Conservation (phyloP, 2,113 vertebrate genomes). For the Ceyx cyanopectus region DNA sequence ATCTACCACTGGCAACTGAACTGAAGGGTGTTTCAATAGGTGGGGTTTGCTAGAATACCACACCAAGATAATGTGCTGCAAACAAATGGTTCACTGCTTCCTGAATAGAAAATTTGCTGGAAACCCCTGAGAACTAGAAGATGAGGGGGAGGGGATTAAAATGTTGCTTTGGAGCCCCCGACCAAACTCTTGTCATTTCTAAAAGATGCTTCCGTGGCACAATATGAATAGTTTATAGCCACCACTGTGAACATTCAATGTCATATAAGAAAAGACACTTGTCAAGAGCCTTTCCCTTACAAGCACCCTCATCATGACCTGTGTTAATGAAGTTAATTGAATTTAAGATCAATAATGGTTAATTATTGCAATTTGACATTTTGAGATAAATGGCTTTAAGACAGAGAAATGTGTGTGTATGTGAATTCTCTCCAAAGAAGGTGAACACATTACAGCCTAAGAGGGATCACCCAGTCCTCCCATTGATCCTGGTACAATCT, state of each 20-base stretch:
- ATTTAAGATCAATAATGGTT: constrained; percentile 99
- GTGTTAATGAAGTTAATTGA: constrained; percentile 99
- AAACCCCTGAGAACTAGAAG: constrained; percentile 16
- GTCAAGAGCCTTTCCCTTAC: constrained; percentile 82
- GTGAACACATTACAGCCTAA: constrained; percentile 77
- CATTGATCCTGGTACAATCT: constrained; percentile 88
- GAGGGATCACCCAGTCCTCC: constrained; percentile 84
- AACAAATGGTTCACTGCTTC: constrained; percentile 26
- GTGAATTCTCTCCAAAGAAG: constrained; percentile 77
- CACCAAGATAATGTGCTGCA: constrained; percentile 46
- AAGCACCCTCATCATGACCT: constrained; percentile 86
- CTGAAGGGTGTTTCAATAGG: constrained; percentile 42
- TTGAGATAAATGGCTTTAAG: constrained; percentile 91
- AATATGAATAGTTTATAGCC: constrained; percentile 52
- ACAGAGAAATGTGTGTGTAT: constrained; percentile 77
- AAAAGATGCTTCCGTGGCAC: constrained; percentile 46
- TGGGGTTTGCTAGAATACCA: constrained; percentile 3
- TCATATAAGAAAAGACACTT: constrained; percentile 80
- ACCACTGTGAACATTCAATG: constrained; percentile 55
- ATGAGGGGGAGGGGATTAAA: constrained; percentile 32
- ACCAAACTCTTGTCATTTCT: constrained; percentile 30
- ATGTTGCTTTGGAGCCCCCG: background rate
- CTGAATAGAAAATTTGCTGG: constrained; percentile 3
- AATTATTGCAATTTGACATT: constrained; percentile 99
- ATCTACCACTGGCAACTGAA: constrained; percentile 28